Conservation (phyloP, 1,140 invertebrate genomes). For the Drosophila athabasca region DNA sequence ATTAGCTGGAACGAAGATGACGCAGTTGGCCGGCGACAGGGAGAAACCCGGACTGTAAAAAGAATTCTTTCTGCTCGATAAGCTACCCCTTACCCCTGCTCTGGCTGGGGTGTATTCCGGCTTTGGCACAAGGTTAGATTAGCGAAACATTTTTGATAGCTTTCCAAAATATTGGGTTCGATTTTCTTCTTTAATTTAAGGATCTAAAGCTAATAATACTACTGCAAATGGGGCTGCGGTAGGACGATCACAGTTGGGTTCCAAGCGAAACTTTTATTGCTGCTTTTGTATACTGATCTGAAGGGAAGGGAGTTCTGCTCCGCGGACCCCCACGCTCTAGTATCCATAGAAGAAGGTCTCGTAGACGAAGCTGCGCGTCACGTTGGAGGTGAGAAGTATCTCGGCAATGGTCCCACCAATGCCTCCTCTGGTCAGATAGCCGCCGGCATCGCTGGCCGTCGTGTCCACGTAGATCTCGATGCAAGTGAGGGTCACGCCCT, state of each 20-base stretch:
- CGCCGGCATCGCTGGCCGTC: constrained; percentile 56
- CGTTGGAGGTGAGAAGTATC: constrained; percentile 59
- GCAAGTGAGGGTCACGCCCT: constrained; percentile 53
- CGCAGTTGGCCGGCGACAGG: constrained; percentile 7
- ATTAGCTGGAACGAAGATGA: constrained; percentile 20
- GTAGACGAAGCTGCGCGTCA: constrained; percentile 64
- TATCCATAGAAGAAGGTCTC: constrained; percentile 77
- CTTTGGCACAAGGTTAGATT: background rate
- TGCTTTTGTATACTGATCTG: background rate
- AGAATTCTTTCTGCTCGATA: background rate
- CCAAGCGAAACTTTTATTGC: constrained; percentile 51
- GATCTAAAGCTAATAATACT: constrained; percentile 37
- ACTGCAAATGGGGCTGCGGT: background rate
- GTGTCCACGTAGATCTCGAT: constrained; percentile 74
- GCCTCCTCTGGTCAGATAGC: constrained; percentile 61
- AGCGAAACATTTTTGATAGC: background rate
- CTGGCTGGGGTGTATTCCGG: no score
- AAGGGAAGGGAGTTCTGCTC: constrained; percentile 19
- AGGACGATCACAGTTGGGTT: constrained; percentile 70
- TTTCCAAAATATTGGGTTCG: constrained; percentile 2
- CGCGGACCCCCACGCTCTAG: constrained; percentile 27
- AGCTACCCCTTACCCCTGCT: background rate
- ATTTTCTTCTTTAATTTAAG: constrained; percentile 14
- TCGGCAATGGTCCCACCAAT: constrained; percentile 56
- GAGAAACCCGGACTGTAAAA: background rate